These are phyloP conservation scores for Centrocercus urophasianus DNA, from an alignment of 2,113 vertebrate species.

Conservation along the genomic window DNA sequence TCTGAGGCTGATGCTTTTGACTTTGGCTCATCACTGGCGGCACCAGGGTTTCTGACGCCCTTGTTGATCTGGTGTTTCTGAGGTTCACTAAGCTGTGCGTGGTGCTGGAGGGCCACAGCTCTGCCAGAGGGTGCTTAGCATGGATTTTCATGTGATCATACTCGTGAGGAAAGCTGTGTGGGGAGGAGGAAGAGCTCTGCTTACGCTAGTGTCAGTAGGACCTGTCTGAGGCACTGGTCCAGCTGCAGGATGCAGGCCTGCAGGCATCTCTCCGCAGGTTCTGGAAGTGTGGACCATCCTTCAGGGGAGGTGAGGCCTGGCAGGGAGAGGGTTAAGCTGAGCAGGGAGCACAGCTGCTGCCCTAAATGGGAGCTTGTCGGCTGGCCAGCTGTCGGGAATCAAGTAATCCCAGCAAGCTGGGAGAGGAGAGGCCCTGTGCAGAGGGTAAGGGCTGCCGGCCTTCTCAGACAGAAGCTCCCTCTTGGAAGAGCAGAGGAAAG, in stretches of 20 bases:
- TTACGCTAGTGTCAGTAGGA: not conserved
- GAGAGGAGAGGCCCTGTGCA: not conserved
- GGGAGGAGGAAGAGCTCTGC: not conserved
- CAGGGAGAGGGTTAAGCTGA: not conserved
- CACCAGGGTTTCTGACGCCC: not conserved
- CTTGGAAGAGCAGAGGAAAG: not conserved
- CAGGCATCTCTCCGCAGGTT: accelerated
- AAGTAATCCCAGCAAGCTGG: not conserved
- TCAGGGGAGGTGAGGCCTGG: not conserved
- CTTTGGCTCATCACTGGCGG: not conserved
- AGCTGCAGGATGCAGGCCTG: not conserved
- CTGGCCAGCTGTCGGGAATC: not conserved
- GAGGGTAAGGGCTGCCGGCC: not conserved
- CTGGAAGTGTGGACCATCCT: accelerated
- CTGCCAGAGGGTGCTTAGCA: not conserved
- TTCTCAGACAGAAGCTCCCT: not conserved
- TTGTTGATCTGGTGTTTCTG: not conserved
- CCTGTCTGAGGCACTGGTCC: not conserved
- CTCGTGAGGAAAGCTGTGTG: accelerated
- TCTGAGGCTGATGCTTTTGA: not conserved
- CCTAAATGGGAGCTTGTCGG: slow-evolving; percentile 5
- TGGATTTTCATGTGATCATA: not conserved
- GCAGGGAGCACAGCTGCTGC: not conserved
- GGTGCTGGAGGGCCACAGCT: not conserved
- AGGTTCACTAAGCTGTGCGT: accelerated